phyloP scores from a whole-genome alignment of 1,140 invertebrate species.

The Megalonaias nervosa region DNA sequence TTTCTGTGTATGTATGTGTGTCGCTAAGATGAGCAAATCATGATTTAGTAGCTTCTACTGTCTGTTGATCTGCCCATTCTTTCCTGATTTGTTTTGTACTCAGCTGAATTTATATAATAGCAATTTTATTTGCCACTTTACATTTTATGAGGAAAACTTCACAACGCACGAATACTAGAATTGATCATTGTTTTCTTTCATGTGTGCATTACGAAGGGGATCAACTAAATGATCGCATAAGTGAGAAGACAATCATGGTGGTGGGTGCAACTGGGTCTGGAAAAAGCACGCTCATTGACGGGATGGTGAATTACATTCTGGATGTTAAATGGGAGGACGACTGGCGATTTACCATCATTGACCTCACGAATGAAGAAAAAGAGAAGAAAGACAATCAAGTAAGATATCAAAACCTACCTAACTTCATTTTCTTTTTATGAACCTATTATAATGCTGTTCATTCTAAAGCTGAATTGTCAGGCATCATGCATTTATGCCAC shows the following conservation, averaged over 20 bases:
- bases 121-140: too few relatives aligned
- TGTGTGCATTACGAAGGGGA: background rate
- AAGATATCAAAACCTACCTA: background rate
- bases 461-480: too few relatives aligned
- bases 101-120: too few relatives aligned
- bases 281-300: constrained; percentile 35
- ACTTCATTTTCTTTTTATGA: too few relatives aligned
- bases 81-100: background rate
- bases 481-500: too few relatives aligned
- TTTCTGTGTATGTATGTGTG: too few relatives aligned
- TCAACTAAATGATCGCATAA: background rate
- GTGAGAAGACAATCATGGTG: constrained; percentile 36
- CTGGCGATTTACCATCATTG: constrained; percentile 32
- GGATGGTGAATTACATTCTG: constrained; percentile 31
- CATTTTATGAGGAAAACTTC: too few relatives aligned
- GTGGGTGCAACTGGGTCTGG: constrained; percentile 36
- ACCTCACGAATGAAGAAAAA: constrained; percentile 31
- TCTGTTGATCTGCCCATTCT: background rate
- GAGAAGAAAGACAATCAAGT: constrained; percentile 12
- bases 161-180: too few relatives aligned
- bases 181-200: too few relatives aligned
- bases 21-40: too few relatives aligned
- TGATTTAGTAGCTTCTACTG: too few relatives aligned
- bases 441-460: too few relatives aligned
- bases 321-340: constrained; percentile 32